Percentiles rank a stretch among this genome's conserved stretches.
phyloP scores from a whole-genome alignment of 2,888 invertebrate species.

The Quadroppia sp. region DNA sequence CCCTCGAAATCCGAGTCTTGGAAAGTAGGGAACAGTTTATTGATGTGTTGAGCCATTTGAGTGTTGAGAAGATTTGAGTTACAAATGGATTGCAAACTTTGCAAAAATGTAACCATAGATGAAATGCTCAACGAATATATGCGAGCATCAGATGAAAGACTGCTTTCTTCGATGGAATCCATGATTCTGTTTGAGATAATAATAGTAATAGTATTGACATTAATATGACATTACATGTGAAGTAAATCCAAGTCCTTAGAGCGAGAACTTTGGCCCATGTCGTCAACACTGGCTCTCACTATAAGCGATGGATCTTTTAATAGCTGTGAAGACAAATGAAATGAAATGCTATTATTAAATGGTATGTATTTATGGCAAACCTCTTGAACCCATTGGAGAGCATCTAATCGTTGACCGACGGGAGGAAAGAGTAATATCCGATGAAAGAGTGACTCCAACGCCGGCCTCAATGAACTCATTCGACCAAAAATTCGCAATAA shows the following conservation, averaged over 20 bases:
- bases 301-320: constrained; percentile 68
- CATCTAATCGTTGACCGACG: constrained; percentile 75
- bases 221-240: constrained; percentile 51
- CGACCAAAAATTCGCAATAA: constrained; percentile 81
- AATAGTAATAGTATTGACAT: neutral
- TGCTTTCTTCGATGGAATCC: constrained; percentile 88
- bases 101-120: constrained; percentile 63
- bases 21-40: constrained; percentile 63
- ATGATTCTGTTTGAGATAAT: constrained; percentile 63
- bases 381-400: constrained; percentile 75
- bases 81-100: constrained; percentile 75
- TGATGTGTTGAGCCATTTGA: constrained; percentile 62
- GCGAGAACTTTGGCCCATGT: neutral
- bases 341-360: constrained; percentile 3
- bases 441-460: constrained; percentile 87
- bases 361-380: constrained; percentile 49
- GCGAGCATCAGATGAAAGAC: constrained; percentile 68
- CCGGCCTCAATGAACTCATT: constrained; percentile 72
- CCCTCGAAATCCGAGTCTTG: constrained; percentile 6
- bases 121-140: constrained; percentile 53
- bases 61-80: constrained; percentile 65
- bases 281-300: constrained; percentile 14
- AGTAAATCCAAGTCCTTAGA: constrained; percentile 51
- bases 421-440: constrained; percentile 84
- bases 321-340: constrained; percentile 54